Evolutionary conservation across 2,888 invertebrate genomes (phyloP).

Genomic region (Athalia rosae): DNA sequence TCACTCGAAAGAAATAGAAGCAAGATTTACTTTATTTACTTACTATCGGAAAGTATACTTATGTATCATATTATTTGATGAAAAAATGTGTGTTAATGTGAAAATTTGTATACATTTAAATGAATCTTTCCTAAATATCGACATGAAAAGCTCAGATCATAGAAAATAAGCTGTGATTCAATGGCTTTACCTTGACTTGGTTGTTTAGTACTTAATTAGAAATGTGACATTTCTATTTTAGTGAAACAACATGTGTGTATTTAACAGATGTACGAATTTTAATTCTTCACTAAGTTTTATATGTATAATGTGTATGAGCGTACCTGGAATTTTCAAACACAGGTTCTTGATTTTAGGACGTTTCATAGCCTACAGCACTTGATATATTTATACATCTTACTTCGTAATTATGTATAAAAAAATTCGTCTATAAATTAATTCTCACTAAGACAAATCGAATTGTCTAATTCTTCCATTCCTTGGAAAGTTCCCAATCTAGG

Average conservation of each 20-base stretch:
- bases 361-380: slow-evolving; percentile 41
- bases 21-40: slow-evolving; percentile 9
- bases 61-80: slow-evolving; percentile 8
- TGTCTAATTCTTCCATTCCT: slow-evolving; percentile 45
- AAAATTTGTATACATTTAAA: slow-evolving; percentile 9
- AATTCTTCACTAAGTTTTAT: slow-evolving; percentile 16
- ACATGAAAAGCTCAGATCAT: slow-evolving; percentile 30
- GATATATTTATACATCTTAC: slow-evolving; percentile 44
- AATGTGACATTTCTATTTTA: slow-evolving; percentile 29
- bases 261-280: slow-evolving; percentile 43
- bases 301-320: slow-evolving; percentile 25
- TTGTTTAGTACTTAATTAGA: slow-evolving; percentile 26
- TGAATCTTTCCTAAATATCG: slow-evolving; percentile 22
- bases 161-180: slow-evolving; percentile 32
- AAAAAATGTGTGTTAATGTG: slow-evolving; percentile 21
- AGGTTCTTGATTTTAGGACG: slow-evolving; percentile 36
- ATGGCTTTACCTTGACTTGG: not conserved
- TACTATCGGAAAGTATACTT: slow-evolving; percentile 14
- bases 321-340: slow-evolving; percentile 38
- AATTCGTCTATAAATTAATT: slow-evolving; percentile 45
- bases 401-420: slow-evolving; percentile 45
- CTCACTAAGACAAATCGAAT: slow-evolving; percentile 36
- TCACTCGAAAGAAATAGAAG: slow-evolving; percentile 18
- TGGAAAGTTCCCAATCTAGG: slow-evolving; percentile 23
- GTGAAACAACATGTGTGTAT: slow-evolving; percentile 36